A percentile compares a stretch with the other conserved stretches of the same genome.
phyloP scores from a whole-genome alignment of 1,140 invertebrate species.

The Megalonaias nervosa region DNA sequence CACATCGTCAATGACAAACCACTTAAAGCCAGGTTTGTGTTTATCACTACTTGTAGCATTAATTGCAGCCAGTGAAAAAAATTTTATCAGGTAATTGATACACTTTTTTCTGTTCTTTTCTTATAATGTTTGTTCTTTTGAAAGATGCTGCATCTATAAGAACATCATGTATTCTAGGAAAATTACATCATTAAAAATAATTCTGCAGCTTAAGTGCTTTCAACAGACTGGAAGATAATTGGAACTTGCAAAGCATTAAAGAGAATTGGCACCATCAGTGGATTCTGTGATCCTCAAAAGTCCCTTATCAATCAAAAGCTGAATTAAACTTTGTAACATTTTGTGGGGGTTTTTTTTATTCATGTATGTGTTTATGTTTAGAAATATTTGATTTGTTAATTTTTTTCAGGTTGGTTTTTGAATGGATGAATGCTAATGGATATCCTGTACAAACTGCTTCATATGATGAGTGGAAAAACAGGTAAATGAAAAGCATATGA shows the following conservation, averaged over 20 bases:
- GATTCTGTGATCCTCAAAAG: neutral
- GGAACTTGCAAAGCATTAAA: neutral
- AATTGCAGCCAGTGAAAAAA: too few relatives aligned
- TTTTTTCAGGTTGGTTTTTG: constrained; percentile 64
- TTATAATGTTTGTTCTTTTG: too few relatives aligned
- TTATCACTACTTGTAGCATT: neutral
- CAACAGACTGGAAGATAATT: neutral
- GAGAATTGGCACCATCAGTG: neutral
- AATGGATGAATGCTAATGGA: constrained; percentile 68
- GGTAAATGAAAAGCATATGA: constrained; percentile 30
- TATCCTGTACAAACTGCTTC: constrained; percentile 57
- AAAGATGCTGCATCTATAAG: too few relatives aligned
- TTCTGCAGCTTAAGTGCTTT: neutral
- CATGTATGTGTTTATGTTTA: too few relatives aligned
- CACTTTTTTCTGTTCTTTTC: too few relatives aligned
- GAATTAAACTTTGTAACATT: neutral
- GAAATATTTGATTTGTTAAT: neutral
- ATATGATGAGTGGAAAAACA: constrained; percentile 63
- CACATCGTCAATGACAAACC: constrained; percentile 70
- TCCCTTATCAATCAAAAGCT: neutral
- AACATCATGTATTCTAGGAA: too few relatives aligned
- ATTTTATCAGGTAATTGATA: too few relatives aligned
- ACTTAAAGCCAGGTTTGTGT: constrained; percentile 54
- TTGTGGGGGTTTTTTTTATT: neutral
- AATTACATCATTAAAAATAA: too few relatives aligned